Evolutionary conservation across 2,888 invertebrate species (phyloP), one percentile per base, ranked within the genome.

Genomic region (Lordiphosa andalusiaca): DNA sequence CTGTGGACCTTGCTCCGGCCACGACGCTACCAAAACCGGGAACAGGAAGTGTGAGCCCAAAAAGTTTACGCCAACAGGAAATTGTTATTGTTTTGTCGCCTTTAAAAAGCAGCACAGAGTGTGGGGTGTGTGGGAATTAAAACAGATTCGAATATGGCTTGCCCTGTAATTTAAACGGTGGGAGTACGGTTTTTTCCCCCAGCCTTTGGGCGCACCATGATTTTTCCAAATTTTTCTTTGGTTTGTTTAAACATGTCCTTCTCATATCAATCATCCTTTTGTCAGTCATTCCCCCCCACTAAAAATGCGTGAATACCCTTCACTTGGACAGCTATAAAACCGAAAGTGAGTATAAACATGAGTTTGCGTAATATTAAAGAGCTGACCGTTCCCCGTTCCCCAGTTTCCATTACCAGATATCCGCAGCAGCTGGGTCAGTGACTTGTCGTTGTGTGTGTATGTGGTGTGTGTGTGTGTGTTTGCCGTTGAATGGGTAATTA

Each of bases 31-130:
- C 35, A 44, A 41, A 16, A 30, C 16, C 33, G 4, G 50, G 19
- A 55, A 50, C n/a, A 38, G 41, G 58, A 69, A 70, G 67, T 66
- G 64, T 56, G 41, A 46, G 47, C 68, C 52, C 61, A 61, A 65
- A 67, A 70, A 78, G 74, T 68, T 76, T 63, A 53, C 60, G 47
- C 74, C 58, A 63, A 74, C 57, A 66, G 70, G 68, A 73, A 62
- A 72, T 72, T 78, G 70, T 76, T 76, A 72, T 72, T 73, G 68
- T 70, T 73, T 71, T 68, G 71, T 65, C 70, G 76, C 69, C 67
- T 69, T 55, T 21, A 69, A 73, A 64, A 54, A 50, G 38, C 57
- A 40, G 53, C 13, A 44, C 16, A 36, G 10, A n/a, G 10, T 0
- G 6, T 16, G 47, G 30, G 42, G 12, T 35, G 6, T 9, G 9